phyloP scores from a whole-genome alignment of 2,113 vertebrate species.

The Notarius lentiginosus region DNA sequence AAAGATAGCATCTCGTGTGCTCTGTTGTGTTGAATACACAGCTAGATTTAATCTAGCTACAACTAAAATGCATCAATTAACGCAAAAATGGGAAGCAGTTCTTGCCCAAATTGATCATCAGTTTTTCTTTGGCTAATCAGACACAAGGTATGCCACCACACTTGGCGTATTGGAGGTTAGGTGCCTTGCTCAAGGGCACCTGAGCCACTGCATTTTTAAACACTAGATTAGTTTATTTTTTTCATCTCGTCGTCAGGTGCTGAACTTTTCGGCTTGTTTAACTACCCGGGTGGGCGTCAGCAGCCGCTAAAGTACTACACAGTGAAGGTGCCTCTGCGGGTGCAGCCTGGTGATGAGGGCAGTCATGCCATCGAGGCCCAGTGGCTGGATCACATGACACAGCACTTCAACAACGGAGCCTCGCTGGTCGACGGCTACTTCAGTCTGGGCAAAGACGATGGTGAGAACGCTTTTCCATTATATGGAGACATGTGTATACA shows the following conservation, averaged over 20 bases:
- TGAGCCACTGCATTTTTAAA: background rate
- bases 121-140: no score
- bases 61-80: background rate
- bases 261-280: conserved; percentile 88
- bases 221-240: background rate
- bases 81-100: background rate
- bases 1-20: background rate
- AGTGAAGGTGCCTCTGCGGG: conserved; percentile 86
- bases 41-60: background rate
- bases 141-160: no score
- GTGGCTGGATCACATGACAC: conserved; percentile 98
- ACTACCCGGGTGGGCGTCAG: conserved; percentile 79
- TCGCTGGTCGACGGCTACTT: conserved; percentile 90
- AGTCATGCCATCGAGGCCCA: conserved; percentile 86
- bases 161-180: no score
- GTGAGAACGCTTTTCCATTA: conserved; percentile 60
- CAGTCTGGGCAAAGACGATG: conserved; percentile 80
- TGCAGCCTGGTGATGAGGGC: conserved; percentile 80
- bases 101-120: no score
- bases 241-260: conserved; percentile 69
- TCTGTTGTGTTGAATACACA: background rate
- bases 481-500: background rate
- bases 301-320: conserved; percentile 85
- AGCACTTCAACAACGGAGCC: conserved; percentile 95
- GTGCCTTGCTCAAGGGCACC: no score